phyloP scores from a whole-genome alignment of 2,888 invertebrate genomes.

The Priapulus caudatus region DNA sequence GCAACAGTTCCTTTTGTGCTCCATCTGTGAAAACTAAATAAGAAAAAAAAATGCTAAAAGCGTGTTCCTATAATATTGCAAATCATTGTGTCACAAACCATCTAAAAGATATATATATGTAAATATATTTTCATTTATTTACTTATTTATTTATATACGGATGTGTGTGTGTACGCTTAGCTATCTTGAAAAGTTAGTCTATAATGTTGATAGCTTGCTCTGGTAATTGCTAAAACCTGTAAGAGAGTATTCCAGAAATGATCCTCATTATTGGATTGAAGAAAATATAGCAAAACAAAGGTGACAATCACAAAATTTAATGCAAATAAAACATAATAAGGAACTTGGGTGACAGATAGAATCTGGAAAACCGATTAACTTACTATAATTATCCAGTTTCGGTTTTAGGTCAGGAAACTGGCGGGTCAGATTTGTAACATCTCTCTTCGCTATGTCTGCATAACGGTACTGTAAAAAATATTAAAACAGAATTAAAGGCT shows the following conservation, averaged over 20 bases:
- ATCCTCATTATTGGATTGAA: too few relatives aligned
- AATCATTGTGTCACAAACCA: too few relatives aligned
- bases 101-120: conserved; percentile 16
- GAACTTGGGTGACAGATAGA: too few relatives aligned
- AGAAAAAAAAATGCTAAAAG: too few relatives aligned
- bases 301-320: background rate
- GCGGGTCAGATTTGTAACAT: conserved; percentile 51
- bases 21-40: conserved; percentile 82
- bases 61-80: too few relatives aligned
- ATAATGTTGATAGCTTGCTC: too few relatives aligned
- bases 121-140: background rate
- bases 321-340: background rate
- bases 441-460: conserved; percentile 52
- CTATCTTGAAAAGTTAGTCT: too few relatives aligned
- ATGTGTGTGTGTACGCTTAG: too few relatives aligned
- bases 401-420: conserved; percentile 54
- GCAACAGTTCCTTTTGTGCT: conserved; percentile 60
- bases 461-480: conserved; percentile 54
- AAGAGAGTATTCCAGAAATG: too few relatives aligned
- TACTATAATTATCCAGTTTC: conserved; percentile 56
- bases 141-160: background rate
- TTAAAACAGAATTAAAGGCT: too few relatives aligned
- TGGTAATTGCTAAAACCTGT: too few relatives aligned
- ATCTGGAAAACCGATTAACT: conserved; percentile 33
- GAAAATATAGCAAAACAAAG: too few relatives aligned